Evolutionary conservation across 1,140 invertebrate species (phyloP), one percentile per base, ranked within the genome.

Genomic region (Saxidomus purpurata): DNA sequence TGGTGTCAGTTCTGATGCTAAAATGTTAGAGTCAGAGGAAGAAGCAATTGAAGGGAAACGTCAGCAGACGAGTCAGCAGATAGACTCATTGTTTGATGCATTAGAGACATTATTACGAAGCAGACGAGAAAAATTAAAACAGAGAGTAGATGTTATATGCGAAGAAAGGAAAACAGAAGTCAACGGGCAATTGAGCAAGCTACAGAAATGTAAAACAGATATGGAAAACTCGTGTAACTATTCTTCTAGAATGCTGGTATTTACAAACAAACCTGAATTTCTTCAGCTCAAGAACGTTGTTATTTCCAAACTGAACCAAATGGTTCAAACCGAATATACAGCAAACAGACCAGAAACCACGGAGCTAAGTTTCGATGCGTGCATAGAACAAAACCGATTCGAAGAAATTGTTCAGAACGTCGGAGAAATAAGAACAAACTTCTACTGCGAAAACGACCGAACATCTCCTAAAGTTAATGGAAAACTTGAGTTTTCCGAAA

Each of bases 181-280:
- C 13, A 43, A 63, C 0, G 38, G 19, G 28, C 61, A 83, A 34
- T 25, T 83, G 52, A 36, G 11, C 8, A 25, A 77, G 31, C 40
- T 89, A 25, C 63, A 83, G 28, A 83, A 76, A 40, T 61, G 34
- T 9, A 89, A 89, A 63, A 28, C 49, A 6, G 71, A 81, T 13
- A 89, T 89, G 87, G 87, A 89, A 47, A 83, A 83, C 43, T 40
- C 87, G 4, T 89, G 87, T 47, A 89, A 89, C 55, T 89, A 89
- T 77, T 74, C 81, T 19, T 89, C 87, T 17, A 59, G 87, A 47
- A 89, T 89, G 87, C 40, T 89, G n/a, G 80, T 77, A 19, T 89
- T 89, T 28, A 89, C 87, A 0, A 89, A 83, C 40, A 83, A 83
- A 61, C 81, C 80, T 0, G 87, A 89, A 67, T 89, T 89, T 63